These are phyloP conservation scores for Pagetopsis macropterus DNA, from an alignment of 2,797 vertebrate genomes.

Conservation along the genomic window DNA sequence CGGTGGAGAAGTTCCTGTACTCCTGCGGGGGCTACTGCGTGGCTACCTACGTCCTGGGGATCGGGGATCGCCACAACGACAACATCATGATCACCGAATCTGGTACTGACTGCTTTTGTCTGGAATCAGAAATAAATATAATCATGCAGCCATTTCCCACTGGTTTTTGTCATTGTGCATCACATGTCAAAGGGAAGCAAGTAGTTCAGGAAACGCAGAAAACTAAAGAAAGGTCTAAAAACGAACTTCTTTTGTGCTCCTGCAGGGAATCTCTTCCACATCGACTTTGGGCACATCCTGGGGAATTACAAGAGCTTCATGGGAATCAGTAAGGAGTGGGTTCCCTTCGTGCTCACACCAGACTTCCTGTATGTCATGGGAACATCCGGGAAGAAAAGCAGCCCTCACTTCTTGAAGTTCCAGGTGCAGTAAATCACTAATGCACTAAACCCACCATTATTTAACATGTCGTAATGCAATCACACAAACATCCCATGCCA, in stretches of 20 bases:
- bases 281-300: conserved; percentile 99
- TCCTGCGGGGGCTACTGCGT: conserved; percentile 98
- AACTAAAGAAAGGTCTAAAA: neutral
- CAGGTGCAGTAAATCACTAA: conserved; percentile 85
- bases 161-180: no score
- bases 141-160: no score
- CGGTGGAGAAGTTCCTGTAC: conserved; percentile 94
- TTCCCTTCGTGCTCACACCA: conserved; percentile 97
- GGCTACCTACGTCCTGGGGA: conserved; percentile 97
- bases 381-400: conserved; percentile 95
- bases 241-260: conserved; percentile 10
- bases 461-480: no score
- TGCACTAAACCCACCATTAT: no score
- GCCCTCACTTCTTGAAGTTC: conserved; percentile 94
- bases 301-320: conserved; percentile 99
- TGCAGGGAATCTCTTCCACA: conserved; percentile 97
- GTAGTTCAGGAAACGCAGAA: neutral
- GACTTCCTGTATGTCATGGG: conserved; percentile 99
- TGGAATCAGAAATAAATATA: no score
- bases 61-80: conserved; percentile 98
- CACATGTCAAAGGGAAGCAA: no score
- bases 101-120: conserved; percentile 74
- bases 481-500: no score
- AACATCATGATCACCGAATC: conserved; percentile 99
- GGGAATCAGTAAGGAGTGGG: conserved; percentile 98